phyloP scores from a whole-genome alignment of 2,797 vertebrate species.

The Psittacula echo region DNA sequence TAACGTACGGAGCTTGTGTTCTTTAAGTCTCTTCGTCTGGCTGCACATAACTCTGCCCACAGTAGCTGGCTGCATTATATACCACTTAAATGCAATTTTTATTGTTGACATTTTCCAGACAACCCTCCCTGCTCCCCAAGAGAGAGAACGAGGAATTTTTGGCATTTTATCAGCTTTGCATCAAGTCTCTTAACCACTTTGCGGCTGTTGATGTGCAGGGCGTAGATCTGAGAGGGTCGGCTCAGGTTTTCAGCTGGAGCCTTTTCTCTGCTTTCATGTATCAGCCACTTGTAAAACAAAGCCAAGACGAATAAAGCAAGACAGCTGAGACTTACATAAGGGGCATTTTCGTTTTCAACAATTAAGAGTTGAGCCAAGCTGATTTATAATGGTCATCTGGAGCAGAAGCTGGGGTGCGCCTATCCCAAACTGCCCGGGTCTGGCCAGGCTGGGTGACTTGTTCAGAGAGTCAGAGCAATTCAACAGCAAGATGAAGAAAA shows the following conservation, averaged over 20 bases:
- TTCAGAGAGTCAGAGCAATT: neutral
- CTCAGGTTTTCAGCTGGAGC: conserved; percentile 31
- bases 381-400: neutral
- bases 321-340: neutral
- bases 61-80: conserved; percentile 77
- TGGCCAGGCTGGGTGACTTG: neutral
- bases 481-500: neutral
- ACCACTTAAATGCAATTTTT: conserved; percentile 83
- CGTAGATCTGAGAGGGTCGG: neutral
- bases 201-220: conserved; percentile 37
- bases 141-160: conserved; percentile 77
- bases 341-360: neutral
- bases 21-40: neutral
- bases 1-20: neutral
- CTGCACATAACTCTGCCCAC: conserved; percentile 63
- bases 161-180: conserved; percentile 80
- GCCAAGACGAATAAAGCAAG: neutral
- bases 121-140: conserved; percentile 56
- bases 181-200: conserved; percentile 66
- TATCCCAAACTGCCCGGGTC: neutral
- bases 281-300: conserved; percentile 23
- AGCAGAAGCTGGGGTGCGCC: neutral
- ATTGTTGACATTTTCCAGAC: conserved; percentile 84
- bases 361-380: neutral
- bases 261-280: conserved; percentile 24